Conservation (phyloP, 2,888 invertebrate genomes). For the Ecliptopera silaceata region DNA sequence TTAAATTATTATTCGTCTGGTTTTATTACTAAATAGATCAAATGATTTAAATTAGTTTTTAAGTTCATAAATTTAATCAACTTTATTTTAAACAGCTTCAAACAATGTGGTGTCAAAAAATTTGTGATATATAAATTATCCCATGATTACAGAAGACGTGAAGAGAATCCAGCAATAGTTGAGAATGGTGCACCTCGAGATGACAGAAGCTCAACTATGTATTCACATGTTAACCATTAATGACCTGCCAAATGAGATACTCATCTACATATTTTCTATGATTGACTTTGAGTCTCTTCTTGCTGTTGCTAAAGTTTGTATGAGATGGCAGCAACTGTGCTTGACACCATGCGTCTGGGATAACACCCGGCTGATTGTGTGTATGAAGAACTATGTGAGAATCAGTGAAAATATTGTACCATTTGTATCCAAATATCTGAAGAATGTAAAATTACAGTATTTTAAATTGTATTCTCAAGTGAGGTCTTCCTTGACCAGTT, state of each 20-base stretch:
- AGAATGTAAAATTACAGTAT: constrained; percentile 81
- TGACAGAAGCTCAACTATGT: constrained; percentile 63
- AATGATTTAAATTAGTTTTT: constrained; percentile 17
- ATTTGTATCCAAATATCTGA: constrained; percentile 78
- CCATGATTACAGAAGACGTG: constrained; percentile 60
- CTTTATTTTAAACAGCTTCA: background rate
- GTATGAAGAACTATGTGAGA: constrained; percentile 80
- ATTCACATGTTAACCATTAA: constrained; percentile 68
- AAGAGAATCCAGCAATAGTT: constrained; percentile 44
- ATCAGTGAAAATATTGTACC: constrained; percentile 80
- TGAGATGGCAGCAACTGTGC: constrained; percentile 77
- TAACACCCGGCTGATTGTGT: constrained; percentile 77
- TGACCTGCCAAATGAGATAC: constrained; percentile 79
- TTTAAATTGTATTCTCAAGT: constrained; percentile 81
- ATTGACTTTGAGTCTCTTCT: constrained; percentile 78
- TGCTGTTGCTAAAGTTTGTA: constrained; percentile 75
- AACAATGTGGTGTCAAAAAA: background rate
- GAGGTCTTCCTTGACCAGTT: constrained; percentile 73
- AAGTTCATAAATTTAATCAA: background rate
- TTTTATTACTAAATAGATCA: constrained; percentile 38
- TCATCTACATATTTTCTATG: constrained; percentile 80
- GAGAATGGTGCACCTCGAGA: constrained; percentile 78
- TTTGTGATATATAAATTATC: constrained; percentile 17
- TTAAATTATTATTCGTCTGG: constrained; percentile 50
- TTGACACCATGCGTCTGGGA: constrained; percentile 79